Conservation (phyloP, 30 jellyfish, hydroid and myxozoan species). For the Clytia hemisphaerica region DNA sequence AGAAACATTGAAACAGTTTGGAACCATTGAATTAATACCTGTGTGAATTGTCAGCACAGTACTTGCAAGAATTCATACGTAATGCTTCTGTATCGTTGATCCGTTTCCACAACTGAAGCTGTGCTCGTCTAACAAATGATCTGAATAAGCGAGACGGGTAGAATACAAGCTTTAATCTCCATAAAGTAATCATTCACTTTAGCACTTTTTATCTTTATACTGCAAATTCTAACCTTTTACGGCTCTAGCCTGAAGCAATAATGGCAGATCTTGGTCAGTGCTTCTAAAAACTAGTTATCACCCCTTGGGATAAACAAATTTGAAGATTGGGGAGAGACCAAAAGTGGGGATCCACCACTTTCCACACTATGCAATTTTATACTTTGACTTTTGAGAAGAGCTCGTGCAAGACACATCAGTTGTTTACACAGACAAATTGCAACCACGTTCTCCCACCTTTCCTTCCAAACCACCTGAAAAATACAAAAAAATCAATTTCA, state of each 20-base stretch:
- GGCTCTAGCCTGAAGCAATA: no score
- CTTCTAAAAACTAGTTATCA: not conserved
- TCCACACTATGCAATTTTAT: not conserved
- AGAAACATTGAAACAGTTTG: no score
- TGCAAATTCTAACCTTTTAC: no score
- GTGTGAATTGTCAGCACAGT: slow-evolving; percentile 85
- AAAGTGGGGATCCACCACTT: no score
- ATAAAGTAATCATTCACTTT: no score
- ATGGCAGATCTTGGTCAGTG: not conserved
- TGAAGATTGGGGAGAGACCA: no score
- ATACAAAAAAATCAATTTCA: no score
- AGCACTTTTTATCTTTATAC: no score
- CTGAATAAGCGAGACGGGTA: no score
- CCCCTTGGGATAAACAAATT: no score
- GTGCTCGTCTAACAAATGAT: slow-evolving; percentile 86
- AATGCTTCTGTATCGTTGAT: slow-evolving; percentile 59
- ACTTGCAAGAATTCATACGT: slow-evolving; percentile 42
- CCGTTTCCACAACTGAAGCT: slow-evolving; percentile 86
- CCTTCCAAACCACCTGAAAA: slow-evolving; percentile 72
- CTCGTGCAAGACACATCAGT: slow-evolving; percentile 59
- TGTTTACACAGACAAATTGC: slow-evolving; percentile 63
- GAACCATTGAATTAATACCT: slow-evolving; percentile 35
- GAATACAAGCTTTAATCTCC: not conserved
- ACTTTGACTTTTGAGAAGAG: slow-evolving; percentile 65
- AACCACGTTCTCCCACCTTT: slow-evolving; percentile 72